Evolutionary conservation across 2,797 vertebrate species (phyloP).

Genomic region (Pterois miles): DNA sequence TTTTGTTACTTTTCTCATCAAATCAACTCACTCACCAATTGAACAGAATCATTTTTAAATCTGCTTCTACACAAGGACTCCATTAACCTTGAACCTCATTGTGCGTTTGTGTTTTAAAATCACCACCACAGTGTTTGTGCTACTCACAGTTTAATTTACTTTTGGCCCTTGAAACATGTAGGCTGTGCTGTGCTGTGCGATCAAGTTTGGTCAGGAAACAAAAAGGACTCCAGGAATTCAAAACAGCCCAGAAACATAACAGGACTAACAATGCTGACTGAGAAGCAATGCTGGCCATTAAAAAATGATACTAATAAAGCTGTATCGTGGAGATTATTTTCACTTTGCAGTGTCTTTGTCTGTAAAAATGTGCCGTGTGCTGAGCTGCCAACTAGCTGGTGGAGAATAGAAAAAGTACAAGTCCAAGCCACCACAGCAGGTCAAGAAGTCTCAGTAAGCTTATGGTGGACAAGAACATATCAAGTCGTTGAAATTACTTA

Average conservation of each 20-base stretch:
- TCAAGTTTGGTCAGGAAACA: slow-evolving; percentile 59
- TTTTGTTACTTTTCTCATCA: neutral
- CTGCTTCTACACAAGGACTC: neutral
- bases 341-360: slow-evolving; percentile 2
- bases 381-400: slow-evolving; percentile 1
- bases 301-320: slow-evolving; percentile 18
- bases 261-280: slow-evolving; percentile 47
- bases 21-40: neutral
- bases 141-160: slow-evolving; percentile 43
- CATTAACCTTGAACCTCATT: neutral
- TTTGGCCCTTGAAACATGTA: slow-evolving; percentile 32
- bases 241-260: slow-evolving; percentile 63
- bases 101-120: slow-evolving; percentile 22
- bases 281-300: slow-evolving; percentile 23
- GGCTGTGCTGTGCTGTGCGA: slow-evolving; percentile 49
- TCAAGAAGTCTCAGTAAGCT: neutral
- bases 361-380: slow-evolving; percentile 10
- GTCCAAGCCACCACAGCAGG: neutral
- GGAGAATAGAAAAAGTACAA: neutral
- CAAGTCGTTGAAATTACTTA: neutral
- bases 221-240: slow-evolving; percentile 65
- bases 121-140: slow-evolving; percentile 18
- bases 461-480: neutral
- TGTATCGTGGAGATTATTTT: neutral
- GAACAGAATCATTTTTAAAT: neutral